Conservation (phyloP, 2,797 vertebrate genomes). For the Sphenodon punctatus region DNA sequence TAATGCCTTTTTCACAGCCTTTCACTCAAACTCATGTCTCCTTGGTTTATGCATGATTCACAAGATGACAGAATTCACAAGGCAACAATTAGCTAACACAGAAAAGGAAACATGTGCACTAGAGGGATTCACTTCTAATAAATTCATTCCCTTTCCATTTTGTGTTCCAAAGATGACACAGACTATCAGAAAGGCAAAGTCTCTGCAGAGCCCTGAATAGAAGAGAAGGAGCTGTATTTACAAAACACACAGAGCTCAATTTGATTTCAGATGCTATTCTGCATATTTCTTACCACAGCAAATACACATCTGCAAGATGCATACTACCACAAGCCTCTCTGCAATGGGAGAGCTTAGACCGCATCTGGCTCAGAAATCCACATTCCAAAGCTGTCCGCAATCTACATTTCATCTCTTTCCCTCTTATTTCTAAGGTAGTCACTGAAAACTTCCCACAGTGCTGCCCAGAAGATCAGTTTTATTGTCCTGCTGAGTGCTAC, state of each 20-base stretch:
- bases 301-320: conserved; percentile 44
- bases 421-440: background rate
- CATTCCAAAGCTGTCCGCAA: background rate
- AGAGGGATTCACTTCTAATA: conserved; percentile 57
- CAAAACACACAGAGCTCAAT: conserved; percentile 40
- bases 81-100: conserved; percentile 20
- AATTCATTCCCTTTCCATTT: conserved; percentile 49
- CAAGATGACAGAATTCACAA: conserved; percentile 42
- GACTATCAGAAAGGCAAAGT: conserved; percentile 65
- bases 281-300: conserved; percentile 30
- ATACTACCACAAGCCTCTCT: conserved; percentile 9
- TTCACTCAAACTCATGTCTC: background rate
- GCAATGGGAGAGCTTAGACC: background rate
- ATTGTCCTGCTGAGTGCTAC: conserved; percentile 28
- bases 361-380: background rate
- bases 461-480: conserved; percentile 35
- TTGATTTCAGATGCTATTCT: conserved; percentile 59
- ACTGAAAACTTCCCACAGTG: conserved; percentile 1
- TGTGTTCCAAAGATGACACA: conserved; percentile 64
- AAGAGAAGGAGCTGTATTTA: conserved; percentile 63
- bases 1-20: background rate
- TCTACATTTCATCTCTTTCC: background rate
- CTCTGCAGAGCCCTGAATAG: conserved; percentile 67
- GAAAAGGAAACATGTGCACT: conserved; percentile 37
- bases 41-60: conserved; percentile 19